Conservation (phyloP, 2,888 invertebrate genomes). For the Drosophila monieri region DNA sequence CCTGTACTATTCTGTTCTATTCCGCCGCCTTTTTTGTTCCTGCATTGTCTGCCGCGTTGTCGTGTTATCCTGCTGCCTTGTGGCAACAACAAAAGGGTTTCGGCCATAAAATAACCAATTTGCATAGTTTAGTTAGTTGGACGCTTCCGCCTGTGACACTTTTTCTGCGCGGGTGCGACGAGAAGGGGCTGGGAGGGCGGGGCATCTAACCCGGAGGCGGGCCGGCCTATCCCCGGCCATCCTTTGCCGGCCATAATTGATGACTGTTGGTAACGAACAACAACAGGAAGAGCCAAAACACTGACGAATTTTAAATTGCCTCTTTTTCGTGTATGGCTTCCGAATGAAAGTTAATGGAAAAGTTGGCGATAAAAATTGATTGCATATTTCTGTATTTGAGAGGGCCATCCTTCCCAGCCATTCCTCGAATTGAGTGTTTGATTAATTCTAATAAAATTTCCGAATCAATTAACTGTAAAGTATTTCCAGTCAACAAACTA, state of each 20-base stretch:
- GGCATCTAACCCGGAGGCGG: constrained; percentile 43
- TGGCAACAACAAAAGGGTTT: constrained; percentile 49
- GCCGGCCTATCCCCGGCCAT: constrained; percentile 31
- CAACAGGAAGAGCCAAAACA: constrained; percentile 43
- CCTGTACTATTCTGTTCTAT: constrained; percentile 44
- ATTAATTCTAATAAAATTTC: constrained; percentile 11
- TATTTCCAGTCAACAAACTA: neutral
- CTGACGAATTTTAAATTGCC: constrained; percentile 61
- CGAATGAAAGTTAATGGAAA: constrained; percentile 42
- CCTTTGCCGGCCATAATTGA: constrained; percentile 57
- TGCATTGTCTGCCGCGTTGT: constrained; percentile 42
- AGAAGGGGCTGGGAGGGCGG: constrained; percentile 6
- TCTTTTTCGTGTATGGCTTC: constrained; percentile 35
- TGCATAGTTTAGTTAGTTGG: constrained; percentile 82
- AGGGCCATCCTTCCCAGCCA: neutral
- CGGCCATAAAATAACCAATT: constrained; percentile 82
- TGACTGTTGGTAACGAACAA: constrained; percentile 63
- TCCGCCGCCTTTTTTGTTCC: constrained; percentile 28
- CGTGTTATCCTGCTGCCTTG: constrained; percentile 34
- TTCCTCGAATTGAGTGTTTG: constrained; percentile 20
- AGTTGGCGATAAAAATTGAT: constrained; percentile 32
- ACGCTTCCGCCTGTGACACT: constrained; percentile 78
- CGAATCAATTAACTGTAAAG: constrained; percentile 17
- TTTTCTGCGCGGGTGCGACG: constrained; percentile 30
- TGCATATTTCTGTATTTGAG: constrained; percentile 15